phyloP scores from a whole-genome alignment of 2,888 invertebrate species.

The Trissolcus japonicus region DNA sequence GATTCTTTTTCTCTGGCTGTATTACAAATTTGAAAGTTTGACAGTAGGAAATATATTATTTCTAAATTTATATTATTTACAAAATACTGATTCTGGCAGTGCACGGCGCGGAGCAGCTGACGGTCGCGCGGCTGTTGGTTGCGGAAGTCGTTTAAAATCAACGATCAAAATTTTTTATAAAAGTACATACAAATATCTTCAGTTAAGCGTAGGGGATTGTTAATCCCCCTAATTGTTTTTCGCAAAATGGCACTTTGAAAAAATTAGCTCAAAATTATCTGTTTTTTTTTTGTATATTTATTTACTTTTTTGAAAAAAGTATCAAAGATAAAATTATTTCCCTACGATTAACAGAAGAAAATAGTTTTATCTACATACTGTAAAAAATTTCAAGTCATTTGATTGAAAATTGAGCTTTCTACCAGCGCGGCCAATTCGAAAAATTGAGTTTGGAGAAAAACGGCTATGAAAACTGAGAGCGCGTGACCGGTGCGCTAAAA shows the following conservation, averaged over 20 bases:
- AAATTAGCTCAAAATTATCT: too few species aligned
- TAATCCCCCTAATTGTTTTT: not conserved
- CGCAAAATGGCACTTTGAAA: not conserved
- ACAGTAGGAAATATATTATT: not conserved
- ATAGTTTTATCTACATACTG: too few species aligned
- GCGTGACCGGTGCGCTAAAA: too few species aligned
- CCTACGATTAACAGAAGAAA: too few species aligned
- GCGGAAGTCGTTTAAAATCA: not conserved
- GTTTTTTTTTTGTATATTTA: too few species aligned
- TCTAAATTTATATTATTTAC: not conserved
- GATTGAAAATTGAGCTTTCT: too few species aligned
- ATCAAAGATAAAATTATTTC: too few species aligned
- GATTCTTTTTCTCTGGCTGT: conserved; percentile 1
- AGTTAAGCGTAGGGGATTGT: not conserved
- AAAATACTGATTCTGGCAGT: not conserved
- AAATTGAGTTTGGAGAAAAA: too few species aligned
- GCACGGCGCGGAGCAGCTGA: not conserved
- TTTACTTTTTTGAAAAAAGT: too few species aligned
- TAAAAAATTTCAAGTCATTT: too few species aligned
- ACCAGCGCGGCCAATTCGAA: too few species aligned
- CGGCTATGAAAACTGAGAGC: too few species aligned
- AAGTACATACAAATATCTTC: not conserved
- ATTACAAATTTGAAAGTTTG: not conserved
- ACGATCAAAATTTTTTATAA: not conserved
- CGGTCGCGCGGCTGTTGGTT: not conserved